Conservation (phyloP, 2,797 vertebrate genomes). For the Typhlichthys subterraneus region DNA sequence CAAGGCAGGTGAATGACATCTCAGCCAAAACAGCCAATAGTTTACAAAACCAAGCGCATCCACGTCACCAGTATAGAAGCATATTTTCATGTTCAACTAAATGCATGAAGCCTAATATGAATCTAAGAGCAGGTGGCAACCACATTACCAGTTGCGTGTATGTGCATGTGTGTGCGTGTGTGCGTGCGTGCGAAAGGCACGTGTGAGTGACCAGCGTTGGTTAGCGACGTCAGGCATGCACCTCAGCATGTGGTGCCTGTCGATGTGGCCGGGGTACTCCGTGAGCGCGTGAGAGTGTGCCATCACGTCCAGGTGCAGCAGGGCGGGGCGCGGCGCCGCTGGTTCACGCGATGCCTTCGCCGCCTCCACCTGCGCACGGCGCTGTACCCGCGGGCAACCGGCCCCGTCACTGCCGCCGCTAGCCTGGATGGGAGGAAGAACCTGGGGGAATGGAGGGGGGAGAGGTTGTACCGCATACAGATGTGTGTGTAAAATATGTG, state of each 20-base stretch:
- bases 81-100: not conserved
- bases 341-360: slow-evolving; percentile 61
- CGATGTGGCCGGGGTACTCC: slow-evolving; percentile 75
- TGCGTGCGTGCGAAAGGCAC: not conserved
- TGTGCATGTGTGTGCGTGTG: not conserved
- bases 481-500: not conserved
- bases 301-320: slow-evolving; percentile 83
- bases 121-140: slow-evolving; percentile 7
- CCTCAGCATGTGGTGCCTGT: slow-evolving; percentile 72
- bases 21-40: too few species aligned
- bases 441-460: slow-evolving; percentile 64
- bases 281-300: slow-evolving; percentile 79
- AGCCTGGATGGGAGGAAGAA: slow-evolving; percentile 84
- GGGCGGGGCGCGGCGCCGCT: slow-evolving; percentile 72
- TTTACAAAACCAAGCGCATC: not conserved
- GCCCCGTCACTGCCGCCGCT: slow-evolving; percentile 13
- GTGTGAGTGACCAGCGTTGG: not conserved
- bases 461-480: not conserved
- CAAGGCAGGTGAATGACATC: too few species aligned
- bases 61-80: not conserved
- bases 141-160: not conserved
- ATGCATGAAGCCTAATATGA: not conserved
- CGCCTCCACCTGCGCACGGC: slow-evolving; percentile 42
- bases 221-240: slow-evolving; percentile 3
- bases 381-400: slow-evolving; percentile 45